Conservation (phyloP, 2,888 invertebrate species). For the Zonitis immaculata region DNA sequence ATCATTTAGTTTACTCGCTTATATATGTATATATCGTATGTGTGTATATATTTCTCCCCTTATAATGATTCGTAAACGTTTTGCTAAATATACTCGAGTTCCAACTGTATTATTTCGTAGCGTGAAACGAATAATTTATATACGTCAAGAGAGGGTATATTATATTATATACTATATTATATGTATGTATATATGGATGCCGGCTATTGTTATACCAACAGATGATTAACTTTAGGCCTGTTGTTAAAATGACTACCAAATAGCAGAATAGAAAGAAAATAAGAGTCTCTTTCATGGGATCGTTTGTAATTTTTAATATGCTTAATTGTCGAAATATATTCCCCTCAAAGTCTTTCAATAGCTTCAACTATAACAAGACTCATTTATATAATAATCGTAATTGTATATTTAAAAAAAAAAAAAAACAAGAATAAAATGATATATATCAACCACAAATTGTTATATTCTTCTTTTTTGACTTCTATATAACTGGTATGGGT, state of each 20-base stretch:
- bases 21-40: not conserved
- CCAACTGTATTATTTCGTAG: conserved; percentile 44
- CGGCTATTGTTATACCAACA: conserved; percentile 33
- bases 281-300: conserved; percentile 35
- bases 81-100: conserved; percentile 47
- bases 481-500: too few species aligned
- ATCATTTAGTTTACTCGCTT: conserved; percentile 23
- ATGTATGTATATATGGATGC: conserved; percentile 29
- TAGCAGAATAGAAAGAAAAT: conserved; percentile 24
- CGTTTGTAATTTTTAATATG: conserved; percentile 46
- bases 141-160: conserved; percentile 37
- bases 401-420: not conserved
- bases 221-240: conserved; percentile 41
- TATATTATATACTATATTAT: conserved; percentile 8
- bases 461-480: not conserved
- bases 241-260: conserved; percentile 19
- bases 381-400: not conserved
- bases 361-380: not conserved
- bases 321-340: conserved; percentile 40
- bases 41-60: conserved; percentile 24
- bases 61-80: conserved; percentile 44
- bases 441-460: not conserved
- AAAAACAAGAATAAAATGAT: not conserved
- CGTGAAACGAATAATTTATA: conserved; percentile 47
- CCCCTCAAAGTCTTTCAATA: conserved; percentile 1